Evolutionary conservation across 2,797 vertebrate genomes (phyloP).

Genomic region (Cuculus canorus): DNA sequence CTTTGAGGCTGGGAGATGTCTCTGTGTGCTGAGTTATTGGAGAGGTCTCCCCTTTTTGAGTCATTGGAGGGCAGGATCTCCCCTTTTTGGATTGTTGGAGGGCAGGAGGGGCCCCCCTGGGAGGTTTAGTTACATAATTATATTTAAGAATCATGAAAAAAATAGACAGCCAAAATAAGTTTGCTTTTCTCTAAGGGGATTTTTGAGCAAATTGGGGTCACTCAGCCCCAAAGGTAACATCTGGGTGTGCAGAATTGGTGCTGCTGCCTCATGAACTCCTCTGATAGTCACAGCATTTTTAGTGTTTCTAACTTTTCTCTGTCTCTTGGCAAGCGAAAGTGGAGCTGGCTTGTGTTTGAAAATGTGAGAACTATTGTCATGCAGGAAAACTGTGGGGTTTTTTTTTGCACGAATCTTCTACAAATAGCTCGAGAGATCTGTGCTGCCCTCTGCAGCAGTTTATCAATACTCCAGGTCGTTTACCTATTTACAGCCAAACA

Average conservation of each 20-base stretch:
- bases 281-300: background rate
- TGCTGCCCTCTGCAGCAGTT: slow-evolving; percentile 60
- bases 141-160: no score
- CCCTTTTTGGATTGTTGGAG: no score
- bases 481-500: slow-evolving; percentile 48
- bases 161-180: background rate
- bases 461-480: slow-evolving; percentile 34
- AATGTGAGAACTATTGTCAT: background rate
- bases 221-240: background rate
- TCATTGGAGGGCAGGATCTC: background rate
- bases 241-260: background rate
- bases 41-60: background rate
- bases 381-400: background rate
- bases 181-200: background rate
- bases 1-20: background rate
- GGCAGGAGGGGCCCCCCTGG: no score
- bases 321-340: accelerated
- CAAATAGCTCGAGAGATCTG: background rate
- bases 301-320: background rate
- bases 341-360: background rate
- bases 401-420: background rate
- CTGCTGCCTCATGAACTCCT: background rate
- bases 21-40: accelerated
- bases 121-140: no score
- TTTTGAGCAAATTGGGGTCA: background rate